Evolutionary conservation across 2,113 vertebrate genomes (phyloP).

Genomic region (Ginglymostoma cirratum): DNA sequence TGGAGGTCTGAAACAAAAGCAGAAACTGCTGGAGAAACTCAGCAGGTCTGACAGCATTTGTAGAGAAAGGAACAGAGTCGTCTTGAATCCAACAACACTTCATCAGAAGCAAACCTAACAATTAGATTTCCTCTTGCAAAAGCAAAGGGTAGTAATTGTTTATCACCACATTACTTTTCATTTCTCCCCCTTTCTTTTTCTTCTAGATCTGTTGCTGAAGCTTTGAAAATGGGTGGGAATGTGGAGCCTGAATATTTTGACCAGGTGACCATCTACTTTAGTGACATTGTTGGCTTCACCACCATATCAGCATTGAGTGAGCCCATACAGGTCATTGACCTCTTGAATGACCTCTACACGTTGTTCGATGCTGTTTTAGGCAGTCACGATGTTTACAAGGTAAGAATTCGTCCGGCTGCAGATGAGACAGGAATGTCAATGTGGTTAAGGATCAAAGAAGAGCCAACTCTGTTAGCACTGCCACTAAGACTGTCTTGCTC

Average conservation of each 20-base stretch:
- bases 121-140: background rate
- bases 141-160: background rate
- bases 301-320: constrained; percentile 89
- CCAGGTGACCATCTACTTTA: constrained; percentile 91
- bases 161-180: background rate
- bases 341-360: constrained; percentile 84
- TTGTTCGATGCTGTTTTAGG: constrained; percentile 80
- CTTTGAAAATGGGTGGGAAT: constrained; percentile 75
- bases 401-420: constrained; percentile 44
- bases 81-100: no score
- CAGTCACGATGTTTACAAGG: constrained; percentile 89
- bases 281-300: constrained; percentile 82
- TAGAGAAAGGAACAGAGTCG: no score
- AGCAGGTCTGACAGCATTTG: no score
- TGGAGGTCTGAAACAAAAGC: no score
- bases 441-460: background rate
- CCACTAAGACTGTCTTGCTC: background rate
- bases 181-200: background rate
- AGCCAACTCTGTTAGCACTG: background rate
- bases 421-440: background rate
- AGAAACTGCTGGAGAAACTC: no score
- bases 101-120: background rate
- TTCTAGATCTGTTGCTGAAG: constrained; percentile 82
- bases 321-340: constrained; percentile 84
- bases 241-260: constrained; percentile 88